Conservation (phyloP, 2,113 vertebrate species). For the Sinocyclocheilus rhinocerous region DNA sequence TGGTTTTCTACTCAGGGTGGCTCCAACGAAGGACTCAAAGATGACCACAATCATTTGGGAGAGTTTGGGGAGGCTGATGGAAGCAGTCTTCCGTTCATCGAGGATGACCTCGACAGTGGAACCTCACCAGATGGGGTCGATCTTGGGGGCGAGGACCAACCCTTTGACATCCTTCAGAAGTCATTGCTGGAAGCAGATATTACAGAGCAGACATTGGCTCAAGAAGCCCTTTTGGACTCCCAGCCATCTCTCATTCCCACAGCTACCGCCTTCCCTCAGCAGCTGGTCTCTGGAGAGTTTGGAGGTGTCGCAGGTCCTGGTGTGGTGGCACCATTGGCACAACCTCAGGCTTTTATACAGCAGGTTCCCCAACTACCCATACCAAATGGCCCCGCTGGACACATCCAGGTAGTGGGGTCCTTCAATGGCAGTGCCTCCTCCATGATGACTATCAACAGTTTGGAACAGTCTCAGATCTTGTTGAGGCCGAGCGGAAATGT, state of each 20-base stretch:
- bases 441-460: conserved; percentile 94
- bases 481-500: conserved; percentile 81
- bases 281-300: conserved; percentile 75
- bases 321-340: conserved; percentile 84
- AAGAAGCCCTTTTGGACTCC: conserved; percentile 95
- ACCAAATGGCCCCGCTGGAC: conserved; percentile 87
- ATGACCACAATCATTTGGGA: conserved; percentile 83
- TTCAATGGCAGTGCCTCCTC: conserved; percentile 86
- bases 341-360: conserved; percentile 89
- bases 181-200: conserved; percentile 98
- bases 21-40: conserved; percentile 84
- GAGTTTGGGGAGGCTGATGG: conserved; percentile 84
- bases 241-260: conserved; percentile 74
- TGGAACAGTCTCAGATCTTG: conserved; percentile 94
- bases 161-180: conserved; percentile 98
- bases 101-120: conserved; percentile 89
- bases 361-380: conserved; percentile 87
- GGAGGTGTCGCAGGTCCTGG: conserved; percentile 67
- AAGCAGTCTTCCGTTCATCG: conserved; percentile 94
- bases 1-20: conserved; percentile 57
- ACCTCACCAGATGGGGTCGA: conserved; percentile 83
- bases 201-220: conserved; percentile 97
- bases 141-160: conserved; percentile 92
- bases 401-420: conserved; percentile 93
- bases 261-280: conserved; percentile 69